Base-by-base conservation (phyloP, 2,888 invertebrate species). In the Choreutis nemorana region DNA sequence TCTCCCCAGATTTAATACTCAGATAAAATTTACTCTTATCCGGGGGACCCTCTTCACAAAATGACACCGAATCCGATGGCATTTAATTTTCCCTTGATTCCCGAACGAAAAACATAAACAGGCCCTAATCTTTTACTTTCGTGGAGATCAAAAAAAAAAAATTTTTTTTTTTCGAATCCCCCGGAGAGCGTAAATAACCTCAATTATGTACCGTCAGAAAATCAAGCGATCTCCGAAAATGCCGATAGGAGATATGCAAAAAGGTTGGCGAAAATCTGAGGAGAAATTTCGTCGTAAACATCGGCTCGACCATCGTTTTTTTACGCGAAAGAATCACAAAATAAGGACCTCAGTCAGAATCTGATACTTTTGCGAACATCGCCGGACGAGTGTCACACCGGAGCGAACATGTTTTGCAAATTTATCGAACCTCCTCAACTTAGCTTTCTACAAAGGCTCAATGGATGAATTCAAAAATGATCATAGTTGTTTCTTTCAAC, bases 381-480 rank as follows among this genome's bases (percentile, higher is more conserved):
- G 24, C 26, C 23, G 31, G 32, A 24, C 15, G 24, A 1, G 14
- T 30, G 20, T 46, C 28, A 50, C 46, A 52, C 48, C 44, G 44
- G 24, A 10, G 20, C 15, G 33, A 29, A 30, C 18, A 11, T 27
- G 11, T n/a, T 7, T 48, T 46, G 44, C 46, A 46, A 46, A 42
- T 55, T 53, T 58, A 51, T 40, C 49, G 43, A 43, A 48, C 40
- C 37, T 24, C 35, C 32, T 36, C 39, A 28, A n/a, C n/a, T n/a
- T n/a, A n/a, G n/a, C n/a, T n/a, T n/a, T n/a, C n/a, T n/a, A n/a
- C n/a, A n/a, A n/a, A n/a, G n/a, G n/a, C n/a, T n/a, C n/a, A n/a
- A n/a, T n/a, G n/a, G n/a, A n/a, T n/a, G n/a, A n/a, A n/a, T n/a
- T n/a, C n/a, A n/a, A n/a, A n/a, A n/a, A n/a, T n/a, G n/a, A n/a